phyloP scores from a whole-genome alignment of 2,797 vertebrate species.

The Valencia hispanica region DNA sequence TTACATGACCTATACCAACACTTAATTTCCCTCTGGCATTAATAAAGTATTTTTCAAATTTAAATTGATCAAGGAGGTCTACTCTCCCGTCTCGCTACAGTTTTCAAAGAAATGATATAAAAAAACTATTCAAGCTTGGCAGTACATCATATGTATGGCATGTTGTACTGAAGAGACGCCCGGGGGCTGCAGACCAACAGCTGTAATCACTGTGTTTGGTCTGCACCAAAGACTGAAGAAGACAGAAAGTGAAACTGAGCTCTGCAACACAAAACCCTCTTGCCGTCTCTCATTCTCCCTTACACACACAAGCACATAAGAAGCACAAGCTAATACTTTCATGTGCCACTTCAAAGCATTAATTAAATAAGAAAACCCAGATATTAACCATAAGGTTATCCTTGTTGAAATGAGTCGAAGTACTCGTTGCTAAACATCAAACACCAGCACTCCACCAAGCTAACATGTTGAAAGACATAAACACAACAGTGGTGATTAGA shows the following conservation, averaged over 20 bases:
- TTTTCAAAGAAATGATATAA: not conserved
- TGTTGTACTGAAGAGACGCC: constrained; percentile 50
- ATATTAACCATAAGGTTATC: constrained; percentile 71
- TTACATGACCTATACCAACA: too few species aligned
- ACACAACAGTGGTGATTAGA: constrained; percentile 47
- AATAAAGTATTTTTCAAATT: too few species aligned
- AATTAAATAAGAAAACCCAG: constrained; percentile 69
- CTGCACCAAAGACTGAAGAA: constrained; percentile 65
- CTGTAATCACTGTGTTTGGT: constrained; percentile 73
- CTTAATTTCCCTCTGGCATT: too few species aligned
- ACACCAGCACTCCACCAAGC: constrained; percentile 51
- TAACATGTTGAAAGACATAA: constrained; percentile 55
- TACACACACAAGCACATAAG: constrained; percentile 19
- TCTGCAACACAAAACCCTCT: constrained; percentile 33
- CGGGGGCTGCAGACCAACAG: constrained; percentile 59
- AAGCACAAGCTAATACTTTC: constrained; percentile 52
- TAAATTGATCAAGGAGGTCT: not conserved
- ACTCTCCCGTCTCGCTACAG: not conserved
- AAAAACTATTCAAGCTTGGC: constrained; percentile 26
- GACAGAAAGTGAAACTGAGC: constrained; percentile 60
- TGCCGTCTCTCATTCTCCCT: not conserved
- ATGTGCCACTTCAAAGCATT: constrained; percentile 77
- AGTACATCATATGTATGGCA: constrained; percentile 55
- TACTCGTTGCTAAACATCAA: constrained; percentile 72
- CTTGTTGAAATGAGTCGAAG: constrained; percentile 57